Evolutionary conservation across 2,113 vertebrate species (phyloP), one percentile per base, ranked within the genome.

Genomic region (Leuciscus idus): DNA sequence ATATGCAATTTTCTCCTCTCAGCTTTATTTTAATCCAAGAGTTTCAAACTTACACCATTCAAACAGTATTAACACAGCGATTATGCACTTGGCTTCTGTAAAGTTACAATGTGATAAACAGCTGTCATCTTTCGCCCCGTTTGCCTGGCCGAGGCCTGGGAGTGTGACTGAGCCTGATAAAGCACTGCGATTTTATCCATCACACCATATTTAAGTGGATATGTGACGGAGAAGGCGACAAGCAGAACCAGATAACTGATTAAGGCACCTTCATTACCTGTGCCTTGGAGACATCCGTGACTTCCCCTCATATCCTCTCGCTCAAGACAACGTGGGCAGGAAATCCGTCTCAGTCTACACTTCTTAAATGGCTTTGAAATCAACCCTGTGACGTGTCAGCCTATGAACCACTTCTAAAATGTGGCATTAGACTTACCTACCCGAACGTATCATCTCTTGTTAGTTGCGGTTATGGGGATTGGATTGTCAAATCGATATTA

Each of bases 11-110:
- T 33, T 46, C 28, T 62, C 57, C 79, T 81, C 92, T 89, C 93
- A 91, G 91, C 92, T 95, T 94, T 92, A 94, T 92, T 93, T 93
- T 94, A 95, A 96, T 95, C 95, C 95, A 91, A 89, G 90, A 93
- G 88, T 94, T 93, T 92, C 77, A 92, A 94, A 94, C 88, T 93
- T 90, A 82, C 88, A 90, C 87, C 90, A 89, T 94, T 90, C 91
- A 94, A 95, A 94, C 89, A 91, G 94, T 75, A 94, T 95, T 94
- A 95, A 89, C 92, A 89, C 50, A 90, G 90, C 89, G 92, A 94
- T 94, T 94, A 95, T 92, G 86, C 85, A 84, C 73, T 90, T 87
- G 90, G 89, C 90, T 90, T 91, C 64, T 90, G 89, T 88, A 89
- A 68, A 78, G 83, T 81, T 52, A 46, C 76, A 78, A 93, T 83